Percentiles rank a stretch among this genome's conserved stretches.
These are phyloP conservation scores for Dolichoris vasculosae DNA, from an alignment of 1,140 invertebrate genomes.

Conservation along the genomic window DNA sequence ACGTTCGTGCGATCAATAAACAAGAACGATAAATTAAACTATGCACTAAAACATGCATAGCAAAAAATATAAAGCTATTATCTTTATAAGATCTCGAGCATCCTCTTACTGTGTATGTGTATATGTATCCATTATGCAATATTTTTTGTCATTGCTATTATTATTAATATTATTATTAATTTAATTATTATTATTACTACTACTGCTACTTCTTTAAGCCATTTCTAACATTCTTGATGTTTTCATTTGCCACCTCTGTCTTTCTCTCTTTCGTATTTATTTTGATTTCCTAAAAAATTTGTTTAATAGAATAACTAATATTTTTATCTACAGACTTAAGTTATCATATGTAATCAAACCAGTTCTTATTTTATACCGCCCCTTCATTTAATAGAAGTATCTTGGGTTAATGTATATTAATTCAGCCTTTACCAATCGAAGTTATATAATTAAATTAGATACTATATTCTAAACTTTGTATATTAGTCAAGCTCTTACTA, in stretches of 20 bases:
- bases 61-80: slow-evolving; percentile 64
- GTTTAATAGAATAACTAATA: neutral
- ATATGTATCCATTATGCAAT: neutral
- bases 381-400: too few relatives aligned
- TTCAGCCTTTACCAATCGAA: too few relatives aligned
- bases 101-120: neutral
- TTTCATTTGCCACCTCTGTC: too few relatives aligned
- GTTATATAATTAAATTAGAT: neutral
- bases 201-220: too few relatives aligned
- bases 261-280: neutral
- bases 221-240: too few relatives aligned
- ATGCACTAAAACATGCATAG: slow-evolving; percentile 76
- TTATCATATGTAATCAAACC: too few relatives aligned
- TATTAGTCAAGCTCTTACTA: neutral
- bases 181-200: neutral
- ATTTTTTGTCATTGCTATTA: neutral
- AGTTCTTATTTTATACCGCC: too few relatives aligned
- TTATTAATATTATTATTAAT: too few relatives aligned
- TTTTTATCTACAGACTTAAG: too few relatives aligned
- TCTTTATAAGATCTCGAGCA: slow-evolving; percentile 33
- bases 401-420: too few relatives aligned
- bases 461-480: neutral
- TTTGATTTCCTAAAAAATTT: neutral
- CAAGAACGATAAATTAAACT: slow-evolving; percentile 61
- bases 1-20: slow-evolving; percentile 55